Conservation (phyloP, 92 coral and sea anemone species). For the Paragorgia papillata region DNA sequence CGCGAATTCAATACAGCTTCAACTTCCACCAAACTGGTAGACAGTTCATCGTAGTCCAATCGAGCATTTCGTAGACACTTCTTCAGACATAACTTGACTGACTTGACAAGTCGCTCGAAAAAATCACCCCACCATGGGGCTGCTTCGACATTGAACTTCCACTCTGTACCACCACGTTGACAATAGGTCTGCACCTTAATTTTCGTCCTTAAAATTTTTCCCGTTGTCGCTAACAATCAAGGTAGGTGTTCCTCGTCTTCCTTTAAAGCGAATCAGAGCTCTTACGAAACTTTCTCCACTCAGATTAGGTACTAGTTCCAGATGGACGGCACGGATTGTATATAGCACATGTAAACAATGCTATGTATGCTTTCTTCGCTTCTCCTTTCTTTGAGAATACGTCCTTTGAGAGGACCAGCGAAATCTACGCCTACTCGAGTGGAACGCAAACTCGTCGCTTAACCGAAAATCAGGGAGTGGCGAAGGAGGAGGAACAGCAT, state of each 20-base stretch:
- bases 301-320: conserved; percentile 51
- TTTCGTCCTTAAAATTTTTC: conserved; percentile 31
- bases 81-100: conserved; percentile 36
- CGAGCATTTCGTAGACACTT: conserved; percentile 10
- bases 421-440: conserved; percentile 46
- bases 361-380: conserved; percentile 47
- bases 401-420: conserved; percentile 48
- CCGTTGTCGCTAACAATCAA: conserved; percentile 40
- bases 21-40: conserved; percentile 33
- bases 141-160: conserved; percentile 21
- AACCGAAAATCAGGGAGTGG: conserved; percentile 46
- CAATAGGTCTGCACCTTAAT: conserved; percentile 16
- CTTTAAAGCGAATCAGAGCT: conserved; percentile 33
- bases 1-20: conserved; percentile 39
- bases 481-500: conserved; percentile 25
- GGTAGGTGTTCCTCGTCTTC: conserved; percentile 34
- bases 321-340: conserved; percentile 45
- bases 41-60: conserved; percentile 34
- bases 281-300: conserved; percentile 35
- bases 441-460: conserved; percentile 43
- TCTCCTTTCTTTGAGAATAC: conserved; percentile 28
- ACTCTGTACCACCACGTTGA: background rate
- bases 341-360: conserved; percentile 53
- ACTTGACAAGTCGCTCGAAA: conserved; percentile 36
- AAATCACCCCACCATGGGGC: conserved; percentile 49